Conservation (phyloP, 2,888 invertebrate genomes). For the Rutpela maculata region DNA sequence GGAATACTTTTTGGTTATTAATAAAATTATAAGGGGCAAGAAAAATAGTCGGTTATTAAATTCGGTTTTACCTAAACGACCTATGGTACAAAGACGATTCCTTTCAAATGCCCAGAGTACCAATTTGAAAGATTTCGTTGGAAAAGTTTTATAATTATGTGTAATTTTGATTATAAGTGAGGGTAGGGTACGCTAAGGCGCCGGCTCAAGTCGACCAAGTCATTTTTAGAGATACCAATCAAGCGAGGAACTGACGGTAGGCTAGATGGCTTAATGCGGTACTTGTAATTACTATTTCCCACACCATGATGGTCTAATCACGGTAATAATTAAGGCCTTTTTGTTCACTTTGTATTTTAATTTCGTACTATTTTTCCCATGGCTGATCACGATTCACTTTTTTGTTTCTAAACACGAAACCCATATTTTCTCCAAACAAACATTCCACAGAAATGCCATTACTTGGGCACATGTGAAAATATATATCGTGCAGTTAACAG, state of each 20-base stretch:
- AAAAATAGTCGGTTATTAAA: slow-evolving; percentile 56
- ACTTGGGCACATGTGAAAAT: neutral
- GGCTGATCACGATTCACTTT: slow-evolving; percentile 70
- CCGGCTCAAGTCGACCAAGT: slow-evolving; percentile 57
- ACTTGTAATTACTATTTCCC: slow-evolving; percentile 74
- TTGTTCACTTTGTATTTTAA: slow-evolving; percentile 69
- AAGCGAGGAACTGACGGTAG: slow-evolving; percentile 41
- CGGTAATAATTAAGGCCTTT: slow-evolving; percentile 72
- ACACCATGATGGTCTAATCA: slow-evolving; percentile 72
- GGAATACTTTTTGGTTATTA: slow-evolving; percentile 50
- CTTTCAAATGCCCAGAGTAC: slow-evolving; percentile 62
- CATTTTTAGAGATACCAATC: slow-evolving; percentile 60
- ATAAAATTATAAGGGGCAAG: slow-evolving; percentile 58
- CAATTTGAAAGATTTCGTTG: slow-evolving; percentile 63
- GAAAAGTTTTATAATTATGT: slow-evolving; percentile 72
- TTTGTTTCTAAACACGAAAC: slow-evolving; percentile 53
- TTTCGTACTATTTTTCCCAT: slow-evolving; percentile 69
- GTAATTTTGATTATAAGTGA: slow-evolving; percentile 73
- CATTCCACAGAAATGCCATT: slow-evolving; percentile 40
- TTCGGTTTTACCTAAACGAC: slow-evolving; percentile 56
- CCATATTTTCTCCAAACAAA: slow-evolving; percentile 34
- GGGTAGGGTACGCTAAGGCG: slow-evolving; percentile 64
- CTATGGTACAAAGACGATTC: slow-evolving; percentile 53
- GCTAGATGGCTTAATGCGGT: slow-evolving; percentile 65
- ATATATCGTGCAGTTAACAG: neutral